Percentiles rank a stretch among this genome's conserved stretches.
These are phyloP conservation scores for Pseudonaja textilis DNA, from an alignment of 2,113 vertebrate species.

Conservation along the genomic window DNA sequence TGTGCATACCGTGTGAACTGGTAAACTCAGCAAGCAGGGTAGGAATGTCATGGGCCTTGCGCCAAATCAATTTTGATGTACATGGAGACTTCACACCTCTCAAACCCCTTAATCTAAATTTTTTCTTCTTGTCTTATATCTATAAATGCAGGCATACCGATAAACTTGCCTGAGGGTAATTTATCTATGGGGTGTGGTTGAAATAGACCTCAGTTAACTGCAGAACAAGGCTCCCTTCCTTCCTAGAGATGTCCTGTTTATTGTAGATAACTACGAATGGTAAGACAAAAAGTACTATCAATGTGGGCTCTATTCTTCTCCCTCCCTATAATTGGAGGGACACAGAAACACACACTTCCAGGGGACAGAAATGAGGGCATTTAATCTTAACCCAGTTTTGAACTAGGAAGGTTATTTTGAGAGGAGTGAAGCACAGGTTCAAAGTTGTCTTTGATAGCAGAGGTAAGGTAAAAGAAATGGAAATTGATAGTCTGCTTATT, in stretches of 20 bases:
- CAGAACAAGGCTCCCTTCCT: not conserved
- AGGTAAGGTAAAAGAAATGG: not conserved
- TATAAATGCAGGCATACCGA: conserved; percentile 33
- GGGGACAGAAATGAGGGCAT: not conserved
- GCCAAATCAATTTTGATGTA: conserved; percentile 42
- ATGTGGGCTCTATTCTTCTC: not conserved
- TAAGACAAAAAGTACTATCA: not conserved
- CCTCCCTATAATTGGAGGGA: not conserved
- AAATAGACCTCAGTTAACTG: conserved; percentile 20
- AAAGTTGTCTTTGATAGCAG: not conserved
- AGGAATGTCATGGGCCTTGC: conserved; percentile 54
- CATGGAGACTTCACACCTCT: conserved; percentile 52
- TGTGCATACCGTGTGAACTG: conserved; percentile 62
- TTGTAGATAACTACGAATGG: not conserved
- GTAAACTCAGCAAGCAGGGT: conserved; percentile 43
- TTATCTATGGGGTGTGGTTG: not conserved
- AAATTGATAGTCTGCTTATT: not conserved
- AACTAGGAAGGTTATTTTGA: not conserved
- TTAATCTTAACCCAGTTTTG: not conserved
- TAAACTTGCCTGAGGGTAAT: conserved; percentile 29
- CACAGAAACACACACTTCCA: not conserved
- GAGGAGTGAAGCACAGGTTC: not conserved
- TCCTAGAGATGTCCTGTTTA: not conserved
- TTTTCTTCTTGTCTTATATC: conserved; percentile 25
- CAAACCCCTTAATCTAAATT: conserved; percentile 24